Percentiles rank a stretch among this genome's conserved stretches.
These are phyloP conservation scores for Myotis myotis DNA, from an alignment of 2,797 vertebrate genomes.

Conservation along the genomic window DNA sequence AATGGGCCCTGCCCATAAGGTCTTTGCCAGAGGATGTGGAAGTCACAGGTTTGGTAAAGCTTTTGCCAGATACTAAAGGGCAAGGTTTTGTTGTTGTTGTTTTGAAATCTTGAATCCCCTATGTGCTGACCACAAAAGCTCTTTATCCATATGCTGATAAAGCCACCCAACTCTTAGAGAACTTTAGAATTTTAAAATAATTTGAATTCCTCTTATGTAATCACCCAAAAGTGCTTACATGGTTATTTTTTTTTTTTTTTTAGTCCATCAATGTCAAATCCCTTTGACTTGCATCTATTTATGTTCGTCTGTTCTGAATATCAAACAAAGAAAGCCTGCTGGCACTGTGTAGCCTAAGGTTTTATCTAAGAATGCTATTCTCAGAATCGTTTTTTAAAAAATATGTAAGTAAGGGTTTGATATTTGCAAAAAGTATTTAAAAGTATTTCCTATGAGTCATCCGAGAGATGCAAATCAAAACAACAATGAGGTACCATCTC, in stretches of 20 bases:
- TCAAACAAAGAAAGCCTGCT: neutral
- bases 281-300: slow-evolving; percentile 9
- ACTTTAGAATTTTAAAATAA: neutral
- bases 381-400: neutral
- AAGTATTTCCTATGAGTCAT: neutral
- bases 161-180: neutral
- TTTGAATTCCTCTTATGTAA: neutral
- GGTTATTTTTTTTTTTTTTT: slow-evolving; percentile 28
- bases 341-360: neutral
- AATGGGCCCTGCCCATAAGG: neutral
- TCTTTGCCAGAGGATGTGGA: neutral
- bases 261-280: neutral
- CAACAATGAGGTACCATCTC: no score
- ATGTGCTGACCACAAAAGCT: neutral
- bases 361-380: neutral
- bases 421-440: neutral
- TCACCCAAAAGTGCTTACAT: neutral
- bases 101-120: neutral
- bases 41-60: neutral
- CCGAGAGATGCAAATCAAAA: no score
- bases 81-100: neutral
- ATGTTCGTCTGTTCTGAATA: neutral
- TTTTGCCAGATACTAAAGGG: neutral
- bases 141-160: neutral
- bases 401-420: neutral